phyloP scores from a whole-genome alignment of 2,888 invertebrate species.

The Linnaemya tessellans region DNA sequence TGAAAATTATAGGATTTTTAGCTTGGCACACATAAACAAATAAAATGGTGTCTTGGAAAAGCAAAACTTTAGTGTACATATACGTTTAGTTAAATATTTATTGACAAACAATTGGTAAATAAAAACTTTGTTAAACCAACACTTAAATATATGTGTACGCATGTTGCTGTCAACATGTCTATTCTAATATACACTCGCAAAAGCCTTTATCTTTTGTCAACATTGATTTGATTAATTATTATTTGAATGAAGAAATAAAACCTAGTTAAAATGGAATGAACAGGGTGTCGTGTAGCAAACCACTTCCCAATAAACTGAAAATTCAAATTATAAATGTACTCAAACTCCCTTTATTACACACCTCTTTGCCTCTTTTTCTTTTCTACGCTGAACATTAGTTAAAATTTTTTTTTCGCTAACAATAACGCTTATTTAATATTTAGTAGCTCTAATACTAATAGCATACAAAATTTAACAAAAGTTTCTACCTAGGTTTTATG shows the following conservation, averaged over 20 bases:
- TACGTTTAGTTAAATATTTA: slow-evolving; percentile 48
- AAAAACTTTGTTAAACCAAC: slow-evolving; percentile 4
- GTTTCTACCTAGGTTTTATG: too few relatives aligned
- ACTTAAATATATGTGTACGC: background rate
- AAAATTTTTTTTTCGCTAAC: too few relatives aligned
- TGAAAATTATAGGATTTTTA: slow-evolving; percentile 53
- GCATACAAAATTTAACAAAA: too few relatives aligned
- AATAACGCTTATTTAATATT: too few relatives aligned
- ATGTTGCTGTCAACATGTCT: slow-evolving; percentile 46
- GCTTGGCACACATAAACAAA: background rate
- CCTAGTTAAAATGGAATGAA: background rate
- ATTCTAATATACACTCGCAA: background rate
- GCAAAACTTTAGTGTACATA: background rate
- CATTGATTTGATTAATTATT: slow-evolving; percentile 54
- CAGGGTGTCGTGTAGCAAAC: background rate
- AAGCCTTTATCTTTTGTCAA: slow-evolving; percentile 36
- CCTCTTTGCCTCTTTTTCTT: too few relatives aligned
- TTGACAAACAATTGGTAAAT: slow-evolving; percentile 39
- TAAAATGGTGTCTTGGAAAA: slow-evolving; percentile 10
- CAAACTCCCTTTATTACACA: too few relatives aligned
- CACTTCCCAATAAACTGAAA: background rate
- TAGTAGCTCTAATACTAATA: too few relatives aligned
- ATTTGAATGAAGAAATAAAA: background rate
- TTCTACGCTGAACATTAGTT: too few relatives aligned
- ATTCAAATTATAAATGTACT: background rate